A percentile compares a stretch with the other conserved stretches of the same genome.
Evolutionary conservation across 92 coral and sea anemone species (phyloP).

Genomic region (Pocillopora meandrina): DNA sequence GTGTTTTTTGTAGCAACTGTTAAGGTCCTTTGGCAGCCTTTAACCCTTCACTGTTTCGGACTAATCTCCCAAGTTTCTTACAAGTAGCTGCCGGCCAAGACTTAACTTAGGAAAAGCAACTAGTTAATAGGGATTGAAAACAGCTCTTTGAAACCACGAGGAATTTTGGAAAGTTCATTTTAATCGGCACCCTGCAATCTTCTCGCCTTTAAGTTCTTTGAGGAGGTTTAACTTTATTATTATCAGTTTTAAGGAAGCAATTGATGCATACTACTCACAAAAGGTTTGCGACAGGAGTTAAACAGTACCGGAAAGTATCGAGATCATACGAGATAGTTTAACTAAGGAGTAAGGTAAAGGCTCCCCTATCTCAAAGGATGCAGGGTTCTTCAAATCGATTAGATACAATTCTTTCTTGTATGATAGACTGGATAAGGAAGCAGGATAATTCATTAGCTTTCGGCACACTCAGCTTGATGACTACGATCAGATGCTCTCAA

Average conservation of each 20-base stretch:
- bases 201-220: neutral
- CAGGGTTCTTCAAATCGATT: too few relatives aligned
- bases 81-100: too few relatives aligned
- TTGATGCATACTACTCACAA: neutral
- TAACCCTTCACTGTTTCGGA: neutral
- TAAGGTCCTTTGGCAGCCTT: neutral
- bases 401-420: too few relatives aligned
- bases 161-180: slow-evolving; percentile 1
- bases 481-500: too few relatives aligned
- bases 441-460: too few relatives aligned
- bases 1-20: neutral
- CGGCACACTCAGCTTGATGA: too few relatives aligned
- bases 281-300: too few relatives aligned
- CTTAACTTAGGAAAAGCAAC: neutral
- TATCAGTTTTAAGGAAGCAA: neutral
- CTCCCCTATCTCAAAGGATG: too few relatives aligned
- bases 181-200: slow-evolving; percentile 10
- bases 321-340: too few relatives aligned
- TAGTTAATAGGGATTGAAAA: neutral
- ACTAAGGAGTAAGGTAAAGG: too few relatives aligned
- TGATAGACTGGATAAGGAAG: too few relatives aligned
- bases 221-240: slow-evolving; percentile 9
- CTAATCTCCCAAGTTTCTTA: neutral
- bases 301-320: too few relatives aligned
- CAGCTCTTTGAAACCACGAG: neutral